Evolutionary conservation across 2,888 invertebrate genomes (phyloP), one percentile per base, ranked within the genome.

Genomic region (Metopia argyrocephala): DNA sequence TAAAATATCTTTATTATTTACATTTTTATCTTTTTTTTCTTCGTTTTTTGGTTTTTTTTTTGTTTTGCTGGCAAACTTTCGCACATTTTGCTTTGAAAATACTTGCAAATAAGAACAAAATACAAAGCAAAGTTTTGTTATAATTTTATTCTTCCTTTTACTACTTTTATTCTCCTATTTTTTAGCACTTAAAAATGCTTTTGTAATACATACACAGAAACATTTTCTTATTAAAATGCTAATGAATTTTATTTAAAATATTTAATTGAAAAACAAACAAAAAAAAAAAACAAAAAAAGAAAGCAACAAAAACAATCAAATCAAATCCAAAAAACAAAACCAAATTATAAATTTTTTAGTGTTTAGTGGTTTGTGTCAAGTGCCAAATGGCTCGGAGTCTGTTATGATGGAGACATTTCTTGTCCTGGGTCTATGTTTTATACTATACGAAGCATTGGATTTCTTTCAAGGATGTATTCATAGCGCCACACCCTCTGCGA

Each of bases 371-470:
- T 65, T 79, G 82, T 78, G 84, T 78, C 66, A 62, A 79, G 82
- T 75, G 85, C 84, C 84, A 86, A 85, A 87, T 88, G 88, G 89
- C 86, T 86, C 83, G 85, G 85, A 87, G 85, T 84, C 85, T 85
- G 85, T 85, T 90, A 89, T 89, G 90, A 94, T 94, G 94, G 93
- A 93, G 92, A 93, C 93, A 89, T 93, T 93, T 88, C 91, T 93
- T 87, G 92, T 94, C 86, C 91, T 94, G 85, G 93, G 94, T 85
- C 92, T 93, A 88, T 94, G 93, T 91, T 92, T 93, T 89, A 91
- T 94, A 87, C 93, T 93, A 87, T 94, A 94, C 89, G 93, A 93
- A 91, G 91, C 93, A 88, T 93, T 93, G 89, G 93, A 93, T 88
- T 91, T 93, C 88, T 91, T 93, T 88, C 92, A 92, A 89, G 92